Evolutionary conservation across 2,888 invertebrate genomes (phyloP).

Genomic region (Cheiracanthium punctorium): DNA sequence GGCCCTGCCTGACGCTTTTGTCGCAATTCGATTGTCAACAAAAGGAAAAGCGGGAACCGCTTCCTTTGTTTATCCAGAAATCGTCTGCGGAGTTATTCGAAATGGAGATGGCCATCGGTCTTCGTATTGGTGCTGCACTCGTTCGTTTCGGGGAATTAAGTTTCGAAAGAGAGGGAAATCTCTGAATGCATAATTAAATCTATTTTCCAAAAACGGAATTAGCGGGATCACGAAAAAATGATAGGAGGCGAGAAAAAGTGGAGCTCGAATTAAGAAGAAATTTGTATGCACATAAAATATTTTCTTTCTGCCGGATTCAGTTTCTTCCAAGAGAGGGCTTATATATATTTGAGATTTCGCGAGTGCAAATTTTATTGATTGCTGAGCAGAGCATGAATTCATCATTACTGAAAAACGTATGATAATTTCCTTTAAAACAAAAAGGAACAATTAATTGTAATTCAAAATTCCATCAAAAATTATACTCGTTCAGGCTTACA

Average conservation of each 20-base stretch:
- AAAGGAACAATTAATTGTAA: no score
- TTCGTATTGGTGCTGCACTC: slow-evolving; percentile 45
- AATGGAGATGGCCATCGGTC: slow-evolving; percentile 55
- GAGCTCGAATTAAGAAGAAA: slow-evolving; percentile 1
- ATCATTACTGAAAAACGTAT: no score
- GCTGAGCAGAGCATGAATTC: no score
- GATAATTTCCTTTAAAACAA: no score
- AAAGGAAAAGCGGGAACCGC: slow-evolving; percentile 49
- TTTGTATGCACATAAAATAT: slow-evolving; percentile 7
- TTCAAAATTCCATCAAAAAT: no score
- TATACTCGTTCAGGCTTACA: no score
- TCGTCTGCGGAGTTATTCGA: slow-evolving; percentile 28
- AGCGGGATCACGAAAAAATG: slow-evolving; percentile 2
- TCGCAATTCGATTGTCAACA: slow-evolving; percentile 68
- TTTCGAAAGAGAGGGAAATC: background rate
- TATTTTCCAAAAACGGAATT: background rate
- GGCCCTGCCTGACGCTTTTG: slow-evolving; percentile 48
- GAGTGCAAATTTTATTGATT: background rate
- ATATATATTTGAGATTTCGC: no score
- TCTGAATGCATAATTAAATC: slow-evolving; percentile 22
- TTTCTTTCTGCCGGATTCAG: background rate
- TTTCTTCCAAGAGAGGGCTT: background rate
- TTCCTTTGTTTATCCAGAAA: slow-evolving; percentile 57
- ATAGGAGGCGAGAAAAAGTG: background rate
- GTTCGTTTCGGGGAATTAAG: slow-evolving; percentile 35